Conservation (phyloP, 2,113 vertebrate species). For the Gambusia holbrooki region DNA sequence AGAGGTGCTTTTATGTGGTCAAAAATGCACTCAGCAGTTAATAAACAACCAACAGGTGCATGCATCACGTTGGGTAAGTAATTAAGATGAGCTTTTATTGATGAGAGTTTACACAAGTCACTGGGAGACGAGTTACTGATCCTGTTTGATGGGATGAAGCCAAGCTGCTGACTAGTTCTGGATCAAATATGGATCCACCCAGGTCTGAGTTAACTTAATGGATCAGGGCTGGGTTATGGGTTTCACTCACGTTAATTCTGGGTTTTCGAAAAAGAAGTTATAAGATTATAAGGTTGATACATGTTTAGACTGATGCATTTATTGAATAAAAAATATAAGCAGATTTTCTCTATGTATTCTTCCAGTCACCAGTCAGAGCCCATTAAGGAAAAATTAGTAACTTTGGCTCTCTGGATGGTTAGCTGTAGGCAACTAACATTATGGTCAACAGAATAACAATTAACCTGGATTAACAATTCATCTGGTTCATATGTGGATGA, state of each 20-base stretch:
- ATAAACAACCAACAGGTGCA: constrained; percentile 46
- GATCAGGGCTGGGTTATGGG: no score
- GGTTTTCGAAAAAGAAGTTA: no score
- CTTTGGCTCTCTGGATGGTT: no score
- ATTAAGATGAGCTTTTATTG: not conserved
- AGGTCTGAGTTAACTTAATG: no score
- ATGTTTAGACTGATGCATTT: no score
- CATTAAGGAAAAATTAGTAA: no score
- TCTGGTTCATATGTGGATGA: not conserved
- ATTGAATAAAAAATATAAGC: no score
- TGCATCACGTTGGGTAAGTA: not conserved
- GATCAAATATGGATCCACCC: not conserved
- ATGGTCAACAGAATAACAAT: not conserved
- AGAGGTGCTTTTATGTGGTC: constrained; percentile 47
- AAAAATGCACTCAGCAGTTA: constrained; percentile 35
- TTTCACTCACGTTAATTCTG: no score
- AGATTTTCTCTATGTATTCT: no score
- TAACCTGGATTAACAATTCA: not conserved
- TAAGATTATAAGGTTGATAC: no score
- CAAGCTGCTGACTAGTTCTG: not conserved
- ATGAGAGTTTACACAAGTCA: not conserved
- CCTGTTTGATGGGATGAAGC: not conserved
- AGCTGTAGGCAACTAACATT: not conserved
- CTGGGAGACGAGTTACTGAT: not conserved
- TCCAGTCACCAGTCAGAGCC: no score